Base-by-base conservation (phyloP, 2,888 invertebrate genomes). In the Sinopyrophorus schimmeli region DNA sequence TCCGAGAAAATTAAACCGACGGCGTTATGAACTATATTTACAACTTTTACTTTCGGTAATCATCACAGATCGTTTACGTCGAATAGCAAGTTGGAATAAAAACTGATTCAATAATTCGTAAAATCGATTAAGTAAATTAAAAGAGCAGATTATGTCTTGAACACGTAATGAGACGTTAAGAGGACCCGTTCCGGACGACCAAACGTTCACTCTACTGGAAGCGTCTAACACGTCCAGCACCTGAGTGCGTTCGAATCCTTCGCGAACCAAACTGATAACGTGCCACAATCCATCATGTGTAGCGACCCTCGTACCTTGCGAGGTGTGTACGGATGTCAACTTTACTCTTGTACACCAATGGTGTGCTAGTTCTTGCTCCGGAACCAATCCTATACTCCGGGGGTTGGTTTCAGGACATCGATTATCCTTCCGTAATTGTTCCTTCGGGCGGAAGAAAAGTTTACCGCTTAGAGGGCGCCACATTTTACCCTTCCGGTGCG, bases 401-500 rank as follows among this genome's bases (percentile, higher is more conserved):
- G 54, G 61, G 59, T 57, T 55, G 58, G 47, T 39, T 43, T 38
- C 37, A 28, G 31, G 40, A 53, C 66, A 67, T 64, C 66, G 65
- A 66, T 63, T 62, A 46, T 50, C 46, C 55, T 52, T 41, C 54
- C 31, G 43, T 57, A 71, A 68, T 66, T 71, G 71, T 62, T 63
- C 68, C 69, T 68, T 72, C 70, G 71, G 63, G 70, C 70, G 74
- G 67, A 67, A 73, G 66, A 62, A 57, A 58, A 62, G 67, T 63
- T 61, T 55, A 49, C 68, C 70, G 72, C 53, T 62, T 60, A 72
- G 74, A 72, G 73, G 72, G 71, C 68, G 71, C 70, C 70, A 72
- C 66, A 30, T 47, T 48, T 53, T 54, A 58, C 58, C 53, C 52
- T 44, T 48, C 47, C 52, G 60, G 40, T 61, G 65, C 54, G 54